Conservation (phyloP, 2,113 vertebrate species). For the Gnathochromis pfefferi region DNA sequence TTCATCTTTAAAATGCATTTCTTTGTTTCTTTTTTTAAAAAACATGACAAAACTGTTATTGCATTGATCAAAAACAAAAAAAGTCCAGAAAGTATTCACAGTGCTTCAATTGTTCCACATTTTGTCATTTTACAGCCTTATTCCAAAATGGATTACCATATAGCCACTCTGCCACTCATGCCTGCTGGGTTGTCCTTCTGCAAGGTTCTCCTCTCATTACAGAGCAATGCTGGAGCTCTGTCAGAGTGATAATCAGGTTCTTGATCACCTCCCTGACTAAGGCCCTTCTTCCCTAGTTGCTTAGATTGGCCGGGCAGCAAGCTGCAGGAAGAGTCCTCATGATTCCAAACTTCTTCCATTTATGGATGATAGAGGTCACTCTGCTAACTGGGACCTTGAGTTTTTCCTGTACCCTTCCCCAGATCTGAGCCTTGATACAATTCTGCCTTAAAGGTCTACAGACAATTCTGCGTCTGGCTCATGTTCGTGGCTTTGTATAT, state of each 20-base stretch:
- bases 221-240: not conserved
- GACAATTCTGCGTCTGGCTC: not conserved
- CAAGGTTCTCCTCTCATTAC: not conserved
- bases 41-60: not conserved
- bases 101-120: not conserved
- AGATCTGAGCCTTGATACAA: not conserved
- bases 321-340: not conserved
- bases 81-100: not conserved
- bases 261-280: not conserved
- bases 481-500: not conserved
- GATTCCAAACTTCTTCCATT: not conserved
- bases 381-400: not conserved
- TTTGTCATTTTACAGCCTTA: not conserved
- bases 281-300: not conserved
- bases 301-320: not conserved
- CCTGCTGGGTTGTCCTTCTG: not conserved
- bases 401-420: not conserved
- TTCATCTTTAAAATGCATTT: not conserved
- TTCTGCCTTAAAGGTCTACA: not conserved
- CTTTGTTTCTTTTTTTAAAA: not conserved
- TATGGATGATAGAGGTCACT: not conserved
- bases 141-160: not conserved
- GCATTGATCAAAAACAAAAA: not conserved
- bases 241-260: not conserved
- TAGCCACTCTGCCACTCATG: not conserved